Base-by-base conservation (phyloP, 2,888 invertebrate species). In the Blastobasis lacticolella region DNA sequence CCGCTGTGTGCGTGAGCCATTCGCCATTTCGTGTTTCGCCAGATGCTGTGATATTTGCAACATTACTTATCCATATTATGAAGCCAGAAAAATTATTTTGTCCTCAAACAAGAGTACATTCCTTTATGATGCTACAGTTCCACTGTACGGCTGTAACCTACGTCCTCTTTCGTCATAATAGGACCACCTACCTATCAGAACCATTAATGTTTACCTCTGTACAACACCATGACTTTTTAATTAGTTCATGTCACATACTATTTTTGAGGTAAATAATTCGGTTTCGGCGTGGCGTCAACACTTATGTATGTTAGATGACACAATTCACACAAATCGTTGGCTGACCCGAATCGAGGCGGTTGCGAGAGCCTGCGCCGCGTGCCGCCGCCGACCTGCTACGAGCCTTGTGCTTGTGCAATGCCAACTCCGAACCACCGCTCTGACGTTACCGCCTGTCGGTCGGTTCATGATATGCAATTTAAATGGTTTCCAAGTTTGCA, bases 391-490 rank as follows among this genome's bases (percentile, higher is more conserved):
- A 78, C 78, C 81, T 73, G 81, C 72, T 66, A 66, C 72, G 70
- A 77, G 79, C 78, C 87, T 87, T 86, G 85, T 86, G 86, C 87
- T 87, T 87, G 85, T 87, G 86, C 76, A 87, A 86, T 79, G 78
- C 78, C 78, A 77, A 69, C 62, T 64, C 62, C 59, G 60, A 62
- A 63, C 61, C 63, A 10, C 45, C 40, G 23, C 23, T 23, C 23
- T 23, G 23, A 23, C 23, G 23, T 23, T 23, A 23, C 23, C 23
- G 23, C 23, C 23, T 23, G 23, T 23, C 23, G 23, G 23, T 23
- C 23, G 23, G 23, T 23, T 23, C 23, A 23, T 23, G 3, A 23
- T 23, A 23, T 23, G 23, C 23, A 23, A 23, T 23, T 23, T 23
- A 23, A 23, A 23, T 23, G 23, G 23, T 23, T 23, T 23, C 23